Evolutionary conservation across 2,888 invertebrate species (phyloP), one percentile per base, ranked within the genome.

Genomic region (Corythucha ciliata): DNA sequence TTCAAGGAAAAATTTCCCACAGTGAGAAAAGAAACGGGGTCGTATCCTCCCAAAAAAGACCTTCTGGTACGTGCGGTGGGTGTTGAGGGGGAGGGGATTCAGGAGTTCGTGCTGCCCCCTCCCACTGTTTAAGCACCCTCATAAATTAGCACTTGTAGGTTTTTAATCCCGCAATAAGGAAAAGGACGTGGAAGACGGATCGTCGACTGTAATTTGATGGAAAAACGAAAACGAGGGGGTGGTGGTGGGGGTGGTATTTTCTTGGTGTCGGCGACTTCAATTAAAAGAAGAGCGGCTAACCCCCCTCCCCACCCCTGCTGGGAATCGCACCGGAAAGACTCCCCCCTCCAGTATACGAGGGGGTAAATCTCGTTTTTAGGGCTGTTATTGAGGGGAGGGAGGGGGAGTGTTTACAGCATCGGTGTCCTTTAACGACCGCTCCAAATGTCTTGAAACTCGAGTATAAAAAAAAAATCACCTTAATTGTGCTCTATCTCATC

Each of bases 81-180:
- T n/a, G n/a, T n/a, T n/a, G n/a, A n/a, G n/a, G n/a, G n/a, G n/a
- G n/a, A n/a, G n/a, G n/a, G n/a, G n/a, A n/a, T n/a, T n/a, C n/a
- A n/a, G 21, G 41, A 27, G 40, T 45, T 51, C 32, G 21, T 26
- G 44, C 51, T 39, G 34, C 44, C 47, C n/a, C n/a, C n/a, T n/a
- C n/a, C n/a, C n/a, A n/a, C n/a, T n/a, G n/a, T 50, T 54, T 50
- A 56, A 56, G 56, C 29, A 53, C 24, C 18, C 33, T 51, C 36
- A 56, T 56, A 56, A 56, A 56, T 56, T 56, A 54, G 56, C 56
- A 54, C 54, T 56, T 54, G 53, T 54, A 54, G 56, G 53, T 56
- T 56, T 56, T 56, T 56, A 56, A 56, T 56, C 56, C 56, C 25
- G 53, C 53, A 54, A 54, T 56, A 54, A 53, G 56, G 52, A 52